phyloP scores from a whole-genome alignment of 2,113 vertebrate species.

The Gadus chalcogrammus region DNA sequence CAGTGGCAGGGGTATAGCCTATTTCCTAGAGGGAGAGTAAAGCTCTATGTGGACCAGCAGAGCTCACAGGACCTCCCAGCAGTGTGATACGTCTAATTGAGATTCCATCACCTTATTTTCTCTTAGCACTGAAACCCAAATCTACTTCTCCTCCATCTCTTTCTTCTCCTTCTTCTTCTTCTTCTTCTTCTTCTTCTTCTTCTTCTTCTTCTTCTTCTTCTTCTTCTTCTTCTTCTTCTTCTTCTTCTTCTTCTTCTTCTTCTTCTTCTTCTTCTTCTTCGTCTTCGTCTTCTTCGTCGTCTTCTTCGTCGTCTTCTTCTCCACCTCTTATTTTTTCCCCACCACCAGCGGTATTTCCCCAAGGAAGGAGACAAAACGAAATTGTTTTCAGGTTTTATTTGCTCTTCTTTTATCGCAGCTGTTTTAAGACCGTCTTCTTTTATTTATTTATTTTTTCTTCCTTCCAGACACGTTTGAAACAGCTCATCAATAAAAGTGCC shows the following conservation, averaged over 20 bases:
- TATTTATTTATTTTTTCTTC: conserved; percentile 19
- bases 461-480: conserved; percentile 14
- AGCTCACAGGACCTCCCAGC: conserved; percentile 55
- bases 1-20: conserved; percentile 40
- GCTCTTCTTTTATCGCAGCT: conserved; percentile 30
- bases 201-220: too few relatives aligned
- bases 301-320: neutral
- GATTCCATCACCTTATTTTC: conserved; percentile 69
- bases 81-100: conserved; percentile 71
- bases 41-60: conserved; percentile 39
- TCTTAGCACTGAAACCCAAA: conserved; percentile 16
- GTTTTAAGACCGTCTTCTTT: conserved; percentile 36
- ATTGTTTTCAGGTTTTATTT: conserved; percentile 62
- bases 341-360: conserved; percentile 55
- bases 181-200: too few relatives aligned
- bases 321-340: conserved; percentile 39
- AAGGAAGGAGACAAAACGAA: conserved; percentile 58
- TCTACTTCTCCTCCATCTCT: too few relatives aligned
- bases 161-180: too few relatives aligned
- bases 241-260: too few relatives aligned
- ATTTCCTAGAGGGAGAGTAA: conserved; percentile 52
- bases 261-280: too few relatives aligned
- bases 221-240: too few relatives aligned
- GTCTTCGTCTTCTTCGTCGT: too few relatives aligned
- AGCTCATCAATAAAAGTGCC: conserved; percentile 48